Conservation (phyloP, 2,797 vertebrate genomes). For the Sarcophilus harrisii region DNA sequence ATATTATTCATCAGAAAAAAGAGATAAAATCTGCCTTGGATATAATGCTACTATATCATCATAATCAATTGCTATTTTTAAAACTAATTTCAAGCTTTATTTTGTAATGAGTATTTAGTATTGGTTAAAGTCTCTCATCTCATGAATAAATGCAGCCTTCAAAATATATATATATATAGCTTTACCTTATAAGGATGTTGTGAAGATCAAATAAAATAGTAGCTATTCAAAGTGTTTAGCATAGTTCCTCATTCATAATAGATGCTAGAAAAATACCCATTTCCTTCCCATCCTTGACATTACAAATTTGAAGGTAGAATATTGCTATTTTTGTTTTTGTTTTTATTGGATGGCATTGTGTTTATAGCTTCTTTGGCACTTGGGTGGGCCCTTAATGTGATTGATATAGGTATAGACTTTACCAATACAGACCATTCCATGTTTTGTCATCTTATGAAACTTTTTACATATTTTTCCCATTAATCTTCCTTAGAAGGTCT, state of each 20-base stretch:
- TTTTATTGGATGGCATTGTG: conserved; percentile 32
- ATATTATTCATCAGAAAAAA: conserved; percentile 16
- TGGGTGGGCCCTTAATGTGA: not conserved
- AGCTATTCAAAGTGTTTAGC: not conserved
- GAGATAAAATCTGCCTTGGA: not conserved
- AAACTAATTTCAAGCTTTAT: not conserved
- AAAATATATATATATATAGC: not conserved
- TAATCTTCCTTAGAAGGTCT: not conserved
- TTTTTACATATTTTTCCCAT: not conserved
- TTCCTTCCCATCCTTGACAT: not conserved
- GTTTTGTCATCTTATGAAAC: not conserved
- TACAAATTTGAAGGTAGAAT: conserved; percentile 5
- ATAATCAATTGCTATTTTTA: not conserved
- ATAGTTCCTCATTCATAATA: not conserved
- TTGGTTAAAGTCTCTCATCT: conserved; percentile 4
- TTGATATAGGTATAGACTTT: not conserved
- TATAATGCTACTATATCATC: not conserved
- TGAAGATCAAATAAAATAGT: not conserved
- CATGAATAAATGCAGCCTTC: not conserved
- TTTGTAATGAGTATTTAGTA: not conserved
- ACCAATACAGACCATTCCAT: not conserved
- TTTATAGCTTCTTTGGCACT: not conserved
- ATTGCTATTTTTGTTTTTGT: conserved; percentile 17
- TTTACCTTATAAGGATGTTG: not conserved
- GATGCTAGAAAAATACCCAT: not conserved